Evolutionary conservation across 2,888 invertebrate genomes (phyloP).

Genomic region (Tanypteryx hageni): DNA sequence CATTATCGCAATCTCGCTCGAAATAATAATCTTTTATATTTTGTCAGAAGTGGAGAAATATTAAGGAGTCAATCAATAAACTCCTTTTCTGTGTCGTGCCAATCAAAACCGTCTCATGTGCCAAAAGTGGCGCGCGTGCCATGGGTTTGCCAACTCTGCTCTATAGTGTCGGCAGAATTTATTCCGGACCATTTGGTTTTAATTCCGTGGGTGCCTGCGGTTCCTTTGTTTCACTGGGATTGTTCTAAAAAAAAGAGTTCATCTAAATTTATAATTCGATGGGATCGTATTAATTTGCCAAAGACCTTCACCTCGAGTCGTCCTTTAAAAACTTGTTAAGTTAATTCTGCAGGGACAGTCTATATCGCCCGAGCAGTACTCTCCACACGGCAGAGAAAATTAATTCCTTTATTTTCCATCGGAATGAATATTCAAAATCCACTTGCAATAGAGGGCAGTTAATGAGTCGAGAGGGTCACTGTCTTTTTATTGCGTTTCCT

Average conservation of each 20-base stretch:
- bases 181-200: background rate
- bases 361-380: background rate
- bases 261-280: slow-evolving; percentile 7
- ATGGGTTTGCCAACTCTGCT: too few relatives aligned
- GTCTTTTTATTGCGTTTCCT: background rate
- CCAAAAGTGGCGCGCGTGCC: too few relatives aligned
- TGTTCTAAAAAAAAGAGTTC: background rate
- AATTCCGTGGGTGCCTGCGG: background rate
- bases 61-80: too few relatives aligned
- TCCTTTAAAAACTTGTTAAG: background rate
- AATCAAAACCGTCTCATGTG: too few relatives aligned
- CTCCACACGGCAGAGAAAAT: background rate
- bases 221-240: background rate
- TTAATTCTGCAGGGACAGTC: background rate
- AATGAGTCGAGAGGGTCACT: background rate
- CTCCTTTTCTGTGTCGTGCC: too few relatives aligned
- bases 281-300: background rate
- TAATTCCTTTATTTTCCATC: background rate
- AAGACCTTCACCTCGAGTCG: background rate
- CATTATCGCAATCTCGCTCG: too few relatives aligned
- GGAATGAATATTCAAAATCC: background rate
- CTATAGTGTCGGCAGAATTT: background rate
- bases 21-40: too few relatives aligned
- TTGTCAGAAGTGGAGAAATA: too few relatives aligned
- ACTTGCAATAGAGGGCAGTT: background rate